A percentile compares a stretch with the other conserved stretches of the same genome.
phyloP scores from a whole-genome alignment of 2,888 invertebrate species.

The Andrena camellia region DNA sequence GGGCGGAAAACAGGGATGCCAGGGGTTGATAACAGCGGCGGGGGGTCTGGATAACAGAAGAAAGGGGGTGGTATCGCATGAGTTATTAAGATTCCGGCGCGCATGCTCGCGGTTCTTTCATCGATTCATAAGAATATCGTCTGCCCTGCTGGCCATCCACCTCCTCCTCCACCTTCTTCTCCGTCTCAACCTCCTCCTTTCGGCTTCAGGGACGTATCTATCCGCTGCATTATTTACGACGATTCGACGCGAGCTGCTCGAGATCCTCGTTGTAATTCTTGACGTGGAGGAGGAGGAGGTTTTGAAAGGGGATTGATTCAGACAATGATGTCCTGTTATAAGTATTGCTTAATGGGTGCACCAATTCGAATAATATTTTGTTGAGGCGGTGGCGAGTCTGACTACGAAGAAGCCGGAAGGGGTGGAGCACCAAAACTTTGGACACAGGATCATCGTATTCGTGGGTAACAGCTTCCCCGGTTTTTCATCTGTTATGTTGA shows the following conservation, averaged over 20 bases:
- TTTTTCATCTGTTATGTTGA: too few species aligned
- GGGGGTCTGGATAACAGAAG: slow-evolving; percentile 60
- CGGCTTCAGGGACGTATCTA: slow-evolving; percentile 64
- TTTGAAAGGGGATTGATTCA: neutral
- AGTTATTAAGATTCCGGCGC: slow-evolving; percentile 83
- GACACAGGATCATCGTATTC: too few species aligned
- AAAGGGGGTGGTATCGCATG: slow-evolving; percentile 76
- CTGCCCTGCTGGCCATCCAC: slow-evolving; percentile 71
- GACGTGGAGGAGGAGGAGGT: neutral
- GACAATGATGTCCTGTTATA: neutral
- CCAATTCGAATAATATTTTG: too few species aligned
- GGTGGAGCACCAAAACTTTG: too few species aligned
- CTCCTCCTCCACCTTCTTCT: slow-evolving; percentile 50
- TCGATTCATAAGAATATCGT: slow-evolving; percentile 83
- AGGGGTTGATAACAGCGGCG: slow-evolving; percentile 68
- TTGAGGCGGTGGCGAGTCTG: too few species aligned
- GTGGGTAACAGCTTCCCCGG: too few species aligned
- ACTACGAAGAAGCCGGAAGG: too few species aligned
- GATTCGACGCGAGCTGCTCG: slow-evolving; percentile 20
- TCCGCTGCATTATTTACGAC: slow-evolving; percentile 55
- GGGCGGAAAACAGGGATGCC: slow-evolving; percentile 36
- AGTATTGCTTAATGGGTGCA: too few species aligned
- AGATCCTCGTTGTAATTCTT: slow-evolving; percentile 15
- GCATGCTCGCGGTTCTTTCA: slow-evolving; percentile 83
- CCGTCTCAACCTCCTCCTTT: slow-evolving; percentile 53